phyloP scores from a whole-genome alignment of 2,888 invertebrate genomes.

The Portevinia maculata region DNA sequence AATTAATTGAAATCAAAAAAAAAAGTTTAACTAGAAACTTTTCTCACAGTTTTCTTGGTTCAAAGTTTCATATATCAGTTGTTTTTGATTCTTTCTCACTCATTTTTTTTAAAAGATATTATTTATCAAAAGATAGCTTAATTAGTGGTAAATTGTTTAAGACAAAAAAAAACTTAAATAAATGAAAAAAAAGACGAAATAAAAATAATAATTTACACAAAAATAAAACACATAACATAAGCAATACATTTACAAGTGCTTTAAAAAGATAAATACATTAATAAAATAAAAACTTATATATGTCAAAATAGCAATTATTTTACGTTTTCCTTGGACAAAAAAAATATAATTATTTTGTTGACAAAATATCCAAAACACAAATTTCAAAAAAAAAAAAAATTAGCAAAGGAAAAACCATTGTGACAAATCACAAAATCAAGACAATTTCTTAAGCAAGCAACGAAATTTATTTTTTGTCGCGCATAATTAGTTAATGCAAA shows the following conservation, averaged over 20 bases:
- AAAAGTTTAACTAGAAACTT: slow-evolving; percentile 58
- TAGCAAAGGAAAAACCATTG: slow-evolving; percentile 57
- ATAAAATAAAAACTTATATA: slow-evolving; percentile 37
- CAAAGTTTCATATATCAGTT: slow-evolving; percentile 47
- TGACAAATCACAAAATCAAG: slow-evolving; percentile 54
- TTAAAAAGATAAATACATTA: slow-evolving; percentile 63
- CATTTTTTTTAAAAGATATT: slow-evolving; percentile 32
- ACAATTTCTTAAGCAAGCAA: slow-evolving; percentile 73
- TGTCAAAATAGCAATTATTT: slow-evolving; percentile 69
- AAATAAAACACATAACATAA: slow-evolving; percentile 48
- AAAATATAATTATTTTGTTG: slow-evolving; percentile 13
- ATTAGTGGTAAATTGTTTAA: slow-evolving; percentile 63
- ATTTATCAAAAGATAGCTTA: slow-evolving; percentile 68
- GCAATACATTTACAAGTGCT: slow-evolving; percentile 75
- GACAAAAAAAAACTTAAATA: slow-evolving; percentile 48
- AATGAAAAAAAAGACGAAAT: slow-evolving; percentile 57
- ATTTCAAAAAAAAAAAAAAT: slow-evolving; percentile 49
- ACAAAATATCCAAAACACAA: slow-evolving; percentile 12
- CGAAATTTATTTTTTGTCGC: slow-evolving; percentile 72
- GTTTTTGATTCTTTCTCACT: slow-evolving; percentile 32
- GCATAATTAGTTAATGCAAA: slow-evolving; percentile 38
- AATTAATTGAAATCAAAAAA: slow-evolving; percentile 28
- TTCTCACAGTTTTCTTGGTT: slow-evolving; percentile 67
- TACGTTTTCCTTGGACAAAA: slow-evolving; percentile 66
- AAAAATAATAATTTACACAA: slow-evolving; percentile 66